A percentile compares a stretch with the other conserved stretches of the same genome.
Conservation (phyloP, 2,888 invertebrate genomes). For the Zhengitettix transpicula region DNA sequence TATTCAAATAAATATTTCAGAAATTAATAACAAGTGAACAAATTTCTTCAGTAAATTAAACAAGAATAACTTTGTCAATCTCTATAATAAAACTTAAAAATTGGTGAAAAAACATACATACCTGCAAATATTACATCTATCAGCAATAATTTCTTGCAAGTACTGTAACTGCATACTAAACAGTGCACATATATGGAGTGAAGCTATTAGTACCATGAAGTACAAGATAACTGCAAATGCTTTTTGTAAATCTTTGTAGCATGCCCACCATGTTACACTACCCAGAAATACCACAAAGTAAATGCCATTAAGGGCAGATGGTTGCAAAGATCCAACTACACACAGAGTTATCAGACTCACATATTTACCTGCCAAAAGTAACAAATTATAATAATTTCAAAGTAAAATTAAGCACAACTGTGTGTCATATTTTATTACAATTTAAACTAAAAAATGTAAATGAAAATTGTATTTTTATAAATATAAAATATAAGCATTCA, state of each 20-base stretch:
- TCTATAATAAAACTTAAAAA: no score
- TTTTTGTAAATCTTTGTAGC: conserved; percentile 54
- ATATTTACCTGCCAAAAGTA: conserved; percentile 7
- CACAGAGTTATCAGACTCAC: conserved; percentile 46
- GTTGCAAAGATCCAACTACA: conserved; percentile 58
- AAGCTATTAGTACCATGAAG: conserved; percentile 55
- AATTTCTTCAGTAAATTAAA: no score
- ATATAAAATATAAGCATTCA: background rate
- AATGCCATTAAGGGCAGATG: conserved; percentile 65
- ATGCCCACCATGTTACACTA: conserved; percentile 75
- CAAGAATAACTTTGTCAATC: no score
- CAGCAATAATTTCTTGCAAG: conserved; percentile 44
- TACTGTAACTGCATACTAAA: conserved; percentile 75
- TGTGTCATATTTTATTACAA: background rate
- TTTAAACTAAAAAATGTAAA: no score
- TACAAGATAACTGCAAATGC: conserved; percentile 62
- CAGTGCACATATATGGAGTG: conserved; percentile 52
- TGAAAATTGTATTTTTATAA: no score
- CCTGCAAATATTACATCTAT: conserved; percentile 10
- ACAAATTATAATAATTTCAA: background rate
- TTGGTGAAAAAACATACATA: background rate
- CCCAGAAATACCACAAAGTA: conserved; percentile 77
- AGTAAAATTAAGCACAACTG: no score
- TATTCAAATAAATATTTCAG: no score
- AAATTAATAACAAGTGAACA: no score